A percentile compares a stretch with the other conserved stretches of the same genome.
These are phyloP conservation scores for Alviniconcha marisindica DNA, from an alignment of 1,140 invertebrate species.

Conservation along the genomic window DNA sequence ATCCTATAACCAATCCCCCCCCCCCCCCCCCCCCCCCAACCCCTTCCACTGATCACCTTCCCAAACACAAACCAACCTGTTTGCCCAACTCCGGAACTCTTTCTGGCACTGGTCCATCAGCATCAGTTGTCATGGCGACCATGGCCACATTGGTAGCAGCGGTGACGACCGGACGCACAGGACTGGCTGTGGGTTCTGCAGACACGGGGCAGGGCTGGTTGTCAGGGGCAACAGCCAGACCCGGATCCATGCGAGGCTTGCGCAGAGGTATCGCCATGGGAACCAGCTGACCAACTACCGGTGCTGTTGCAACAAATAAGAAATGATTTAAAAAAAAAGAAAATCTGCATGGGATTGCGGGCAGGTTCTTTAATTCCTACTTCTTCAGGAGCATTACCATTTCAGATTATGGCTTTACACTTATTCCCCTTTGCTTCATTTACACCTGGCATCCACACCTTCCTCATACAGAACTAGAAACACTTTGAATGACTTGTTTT, in stretches of 20 bases:
- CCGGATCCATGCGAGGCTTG: conserved; percentile 64
- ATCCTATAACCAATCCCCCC: neutral
- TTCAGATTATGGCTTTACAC: no score
- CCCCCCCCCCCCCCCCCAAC: neutral
- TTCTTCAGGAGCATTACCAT: no score
- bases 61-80: conserved; percentile 68
- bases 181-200: conserved; percentile 36
- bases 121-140: conserved; percentile 58
- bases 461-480: no score
- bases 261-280: conserved; percentile 70
- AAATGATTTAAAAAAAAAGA: no score
- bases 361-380: no score
- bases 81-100: conserved; percentile 60
- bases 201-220: conserved; percentile 7
- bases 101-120: conserved; percentile 40
- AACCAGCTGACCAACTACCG: conserved; percentile 64
- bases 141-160: conserved; percentile 63
- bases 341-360: no score
- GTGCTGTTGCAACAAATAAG: conserved; percentile 57
- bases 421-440: no score
- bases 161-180: conserved; percentile 51
- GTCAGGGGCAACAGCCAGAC: conserved; percentile 48
- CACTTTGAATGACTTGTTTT: no score
- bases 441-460: no score
- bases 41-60: neutral